Evolutionary conservation across 1,140 invertebrate genomes (phyloP), one percentile per base, ranked within the genome.

Genomic region (Aphaenogaster rudis): DNA sequence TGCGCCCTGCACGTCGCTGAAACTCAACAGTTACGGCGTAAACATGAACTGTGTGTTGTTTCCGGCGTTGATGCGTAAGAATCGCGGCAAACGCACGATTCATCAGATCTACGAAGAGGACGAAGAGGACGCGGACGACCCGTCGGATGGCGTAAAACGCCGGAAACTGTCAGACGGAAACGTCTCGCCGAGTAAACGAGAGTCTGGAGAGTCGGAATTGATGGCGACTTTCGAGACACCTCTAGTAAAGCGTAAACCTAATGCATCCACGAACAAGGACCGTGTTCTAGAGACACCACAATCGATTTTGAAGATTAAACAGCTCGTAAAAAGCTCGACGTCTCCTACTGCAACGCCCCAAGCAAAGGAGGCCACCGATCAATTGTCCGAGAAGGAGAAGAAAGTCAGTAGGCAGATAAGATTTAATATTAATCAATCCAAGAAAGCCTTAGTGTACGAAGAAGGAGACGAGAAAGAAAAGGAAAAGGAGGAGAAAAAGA

Each of bases 291-390:
- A 93, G 11, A 95, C 94, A 3, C 95, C 95, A 0, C 95, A 95
- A 17, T 95, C 95, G 0, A 95, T 95, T 33, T 59, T 95, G 1
- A 95, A 95, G 66, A 95, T 94, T 57, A 92, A 94, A 0, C 94
- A 94, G 42, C 78, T 95, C 33, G 92, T 95, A 33, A 87, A 91
- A 6, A 91, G 91, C 4, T 94, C 93, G 0, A 78, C 88, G 0
- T 94, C 94, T 0, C 86, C 94, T 0, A 48, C 52, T 17, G 78
- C 82, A 5, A 81, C 17, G 0, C 7, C 28, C 0, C 64, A 84
- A 6, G 6, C 4, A 2, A 76, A 88, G 2, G 87, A 91, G 0
- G 7, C 21, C 1, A 48, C 17, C 6, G 89, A 87, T 3, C 28
- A n/a, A 42, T 1, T 42, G 0, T 39, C 39, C 7, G 48, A 78